Conservation (phyloP, 2,113 vertebrate species). For the Delphinus delphis region DNA sequence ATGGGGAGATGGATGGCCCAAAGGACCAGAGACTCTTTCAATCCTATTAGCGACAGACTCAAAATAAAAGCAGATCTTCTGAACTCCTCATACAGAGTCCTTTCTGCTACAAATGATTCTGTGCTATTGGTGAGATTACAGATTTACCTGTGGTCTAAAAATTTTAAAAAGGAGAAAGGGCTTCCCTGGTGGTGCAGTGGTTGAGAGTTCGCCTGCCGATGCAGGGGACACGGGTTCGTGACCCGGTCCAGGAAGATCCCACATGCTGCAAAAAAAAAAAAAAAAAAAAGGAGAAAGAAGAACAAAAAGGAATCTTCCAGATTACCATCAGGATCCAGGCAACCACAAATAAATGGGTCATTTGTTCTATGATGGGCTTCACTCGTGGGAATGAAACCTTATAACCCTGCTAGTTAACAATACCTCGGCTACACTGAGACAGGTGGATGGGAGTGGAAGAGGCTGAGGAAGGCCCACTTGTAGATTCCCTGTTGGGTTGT, state of each 20-base stretch:
- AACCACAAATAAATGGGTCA: neutral
- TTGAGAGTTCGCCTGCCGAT: too few species aligned
- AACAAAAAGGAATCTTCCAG: constrained; percentile 7
- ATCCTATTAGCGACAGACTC: neutral
- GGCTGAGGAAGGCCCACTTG: neutral
- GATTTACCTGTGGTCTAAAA: neutral
- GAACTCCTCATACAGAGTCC: neutral
- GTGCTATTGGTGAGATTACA: neutral
- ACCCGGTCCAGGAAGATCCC: too few species aligned
- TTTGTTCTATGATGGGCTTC: neutral
- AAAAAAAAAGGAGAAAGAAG: neutral
- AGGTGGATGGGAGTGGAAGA: neutral
- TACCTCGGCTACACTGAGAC: neutral
- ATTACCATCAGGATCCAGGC: neutral
- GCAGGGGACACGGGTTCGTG: too few species aligned
- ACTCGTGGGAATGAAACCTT: neutral
- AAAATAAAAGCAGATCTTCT: neutral
- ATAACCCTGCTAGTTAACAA: neutral
- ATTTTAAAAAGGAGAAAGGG: neutral
- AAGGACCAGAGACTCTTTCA: neutral
- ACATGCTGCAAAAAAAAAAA: neutral
- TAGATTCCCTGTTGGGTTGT: neutral
- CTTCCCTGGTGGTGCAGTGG: too few species aligned
- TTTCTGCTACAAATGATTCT: neutral
- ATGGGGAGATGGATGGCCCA: neutral